A percentile compares a stretch with the other conserved stretches of the same genome.
These are phyloP conservation scores for Labeo catla DNA, from an alignment of 2,113 vertebrate species.

Conservation along the genomic window DNA sequence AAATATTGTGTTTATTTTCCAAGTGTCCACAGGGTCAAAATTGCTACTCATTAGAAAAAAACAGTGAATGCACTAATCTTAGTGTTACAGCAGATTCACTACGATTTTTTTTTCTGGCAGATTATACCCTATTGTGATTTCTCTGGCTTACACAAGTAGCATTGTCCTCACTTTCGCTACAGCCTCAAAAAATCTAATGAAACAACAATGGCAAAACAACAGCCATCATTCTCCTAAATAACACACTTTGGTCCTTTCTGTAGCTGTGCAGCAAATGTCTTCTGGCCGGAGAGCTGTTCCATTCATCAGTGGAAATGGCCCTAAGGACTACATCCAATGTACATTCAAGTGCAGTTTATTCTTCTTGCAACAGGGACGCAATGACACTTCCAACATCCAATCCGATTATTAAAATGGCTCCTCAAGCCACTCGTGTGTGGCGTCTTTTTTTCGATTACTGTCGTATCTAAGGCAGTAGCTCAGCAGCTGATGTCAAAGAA, in stretches of 20 bases:
- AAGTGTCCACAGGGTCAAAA: neutral
- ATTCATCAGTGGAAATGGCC: constrained; percentile 63
- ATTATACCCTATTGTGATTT: constrained; percentile 17
- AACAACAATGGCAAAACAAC: constrained; percentile 24
- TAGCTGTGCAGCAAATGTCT: constrained; percentile 58
- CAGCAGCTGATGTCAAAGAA: constrained; percentile 32
- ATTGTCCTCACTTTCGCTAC: neutral
- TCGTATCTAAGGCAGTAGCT: constrained; percentile 38
- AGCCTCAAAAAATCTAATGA: neutral
- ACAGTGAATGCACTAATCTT: neutral
- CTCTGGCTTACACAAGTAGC: neutral
- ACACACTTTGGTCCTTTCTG: constrained; percentile 22
- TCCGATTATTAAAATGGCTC: constrained; percentile 60
- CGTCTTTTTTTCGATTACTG: constrained; percentile 34
- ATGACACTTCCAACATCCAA: constrained; percentile 49
- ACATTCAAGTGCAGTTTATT: constrained; percentile 64
- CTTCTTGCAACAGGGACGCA: constrained; percentile 52
- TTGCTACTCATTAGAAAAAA: neutral
- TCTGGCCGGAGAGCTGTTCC: constrained; percentile 57
- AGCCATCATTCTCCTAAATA: constrained; percentile 30
- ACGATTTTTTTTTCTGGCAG: neutral
- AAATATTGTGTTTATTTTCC: neutral
- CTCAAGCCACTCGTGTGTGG: constrained; percentile 41
- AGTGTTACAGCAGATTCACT: neutral
- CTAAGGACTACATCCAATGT: constrained; percentile 61